Evolutionary conservation across 2,113 vertebrate genomes (phyloP).

Genomic region (Microtus oregoni): DNA sequence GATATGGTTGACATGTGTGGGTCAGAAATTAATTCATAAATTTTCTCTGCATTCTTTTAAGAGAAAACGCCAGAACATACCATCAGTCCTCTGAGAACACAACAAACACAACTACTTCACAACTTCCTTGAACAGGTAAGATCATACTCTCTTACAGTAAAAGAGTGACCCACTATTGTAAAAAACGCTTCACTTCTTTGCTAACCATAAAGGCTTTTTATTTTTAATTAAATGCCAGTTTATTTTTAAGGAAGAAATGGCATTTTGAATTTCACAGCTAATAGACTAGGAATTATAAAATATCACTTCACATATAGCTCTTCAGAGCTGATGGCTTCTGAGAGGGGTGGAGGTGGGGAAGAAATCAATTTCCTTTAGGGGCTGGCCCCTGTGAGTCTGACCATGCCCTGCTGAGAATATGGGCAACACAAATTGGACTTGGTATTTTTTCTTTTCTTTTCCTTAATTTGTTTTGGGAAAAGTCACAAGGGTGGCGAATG

Average conservation of each 20-base stretch:
- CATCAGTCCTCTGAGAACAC: slow-evolving; percentile 73
- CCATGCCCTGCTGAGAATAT: neutral
- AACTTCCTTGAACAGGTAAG: slow-evolving; percentile 83
- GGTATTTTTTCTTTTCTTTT: neutral
- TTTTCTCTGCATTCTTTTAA: slow-evolving; percentile 41
- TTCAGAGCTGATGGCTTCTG: neutral
- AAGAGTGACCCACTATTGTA: neutral
- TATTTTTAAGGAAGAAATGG: slow-evolving; percentile 24
- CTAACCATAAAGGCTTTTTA: neutral
- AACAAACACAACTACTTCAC: slow-evolving; percentile 52
- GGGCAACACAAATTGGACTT: neutral
- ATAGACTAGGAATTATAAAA: neutral
- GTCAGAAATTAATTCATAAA: slow-evolving; percentile 46
- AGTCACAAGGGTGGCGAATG: neutral
- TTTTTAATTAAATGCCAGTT: slow-evolving; percentile 24
- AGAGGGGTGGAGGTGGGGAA: neutral
- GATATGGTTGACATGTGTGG: neutral
- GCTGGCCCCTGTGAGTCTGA: neutral
- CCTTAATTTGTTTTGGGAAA: neutral
- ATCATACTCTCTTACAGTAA: slow-evolving; percentile 5
- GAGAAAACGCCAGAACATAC: slow-evolving; percentile 78
- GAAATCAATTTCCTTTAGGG: neutral
- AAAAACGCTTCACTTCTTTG: slow-evolving; percentile 35
- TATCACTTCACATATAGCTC: neutral
- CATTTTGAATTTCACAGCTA: neutral